phyloP scores from a whole-genome alignment of 1,140 invertebrate genomes.

The Heliothis virescens region DNA sequence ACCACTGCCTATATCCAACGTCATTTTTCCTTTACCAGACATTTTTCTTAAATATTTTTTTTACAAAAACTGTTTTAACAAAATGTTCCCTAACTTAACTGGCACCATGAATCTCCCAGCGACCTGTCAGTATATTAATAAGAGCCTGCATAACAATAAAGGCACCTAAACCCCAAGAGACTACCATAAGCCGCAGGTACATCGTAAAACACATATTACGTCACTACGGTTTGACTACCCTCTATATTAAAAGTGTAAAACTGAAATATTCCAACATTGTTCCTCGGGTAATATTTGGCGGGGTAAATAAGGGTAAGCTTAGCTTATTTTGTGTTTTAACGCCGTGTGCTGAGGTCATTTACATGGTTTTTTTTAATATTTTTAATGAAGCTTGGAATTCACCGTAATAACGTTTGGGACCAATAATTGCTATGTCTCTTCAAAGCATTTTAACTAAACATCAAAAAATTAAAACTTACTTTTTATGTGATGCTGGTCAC shows the following conservation, averaged over 20 bases:
- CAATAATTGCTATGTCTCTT: too few relatives aligned
- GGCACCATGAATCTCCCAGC: not conserved
- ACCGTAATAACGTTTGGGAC: too few relatives aligned
- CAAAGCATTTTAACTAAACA: too few relatives aligned
- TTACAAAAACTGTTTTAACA: too few relatives aligned
- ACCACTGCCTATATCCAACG: too few relatives aligned
- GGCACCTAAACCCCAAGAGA: not conserved
- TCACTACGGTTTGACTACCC: slow-evolving; percentile 29
- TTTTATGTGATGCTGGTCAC: not conserved
- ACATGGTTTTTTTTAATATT: not conserved
- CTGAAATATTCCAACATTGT: slow-evolving; percentile 33
- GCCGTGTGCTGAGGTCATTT: not conserved
- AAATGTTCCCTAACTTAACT: too few relatives aligned
- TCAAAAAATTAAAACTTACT: not conserved
- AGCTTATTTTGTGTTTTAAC: not conserved
- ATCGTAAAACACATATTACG: slow-evolving; percentile 41
- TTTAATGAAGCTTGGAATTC: too few relatives aligned
- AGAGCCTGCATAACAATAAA: slow-evolving; percentile 33
- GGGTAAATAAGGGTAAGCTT: slow-evolving; percentile 11
- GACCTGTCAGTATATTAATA: slow-evolving; percentile 26
- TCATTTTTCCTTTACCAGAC: too few relatives aligned
- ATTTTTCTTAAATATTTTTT: too few relatives aligned
- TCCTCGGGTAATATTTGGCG: not conserved
- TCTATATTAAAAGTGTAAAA: slow-evolving; percentile 44
- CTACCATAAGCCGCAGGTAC: slow-evolving; percentile 15